Conservation (phyloP, 2,113 vertebrate genomes). For the Labeo rohita region DNA sequence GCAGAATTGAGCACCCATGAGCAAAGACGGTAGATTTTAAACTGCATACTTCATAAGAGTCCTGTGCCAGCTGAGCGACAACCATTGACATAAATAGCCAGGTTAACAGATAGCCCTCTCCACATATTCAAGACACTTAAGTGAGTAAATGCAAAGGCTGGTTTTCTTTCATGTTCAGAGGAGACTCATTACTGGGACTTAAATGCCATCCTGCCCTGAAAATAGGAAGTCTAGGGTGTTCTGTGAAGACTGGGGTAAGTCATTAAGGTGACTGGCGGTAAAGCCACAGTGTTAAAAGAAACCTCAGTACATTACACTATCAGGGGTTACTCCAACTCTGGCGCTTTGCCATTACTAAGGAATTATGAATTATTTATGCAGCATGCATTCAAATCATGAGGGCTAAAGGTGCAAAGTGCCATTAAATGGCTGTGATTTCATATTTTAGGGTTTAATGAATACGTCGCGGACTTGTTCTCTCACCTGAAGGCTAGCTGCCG, state of each 20-base stretch:
- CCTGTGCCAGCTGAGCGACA: not conserved
- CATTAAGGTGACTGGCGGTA: slow-evolving; percentile 61
- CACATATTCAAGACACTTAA: not conserved
- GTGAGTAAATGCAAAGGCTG: not conserved
- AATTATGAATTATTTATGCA: slow-evolving; percentile 65
- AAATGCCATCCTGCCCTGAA: not conserved
- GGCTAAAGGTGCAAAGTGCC: slow-evolving; percentile 67
- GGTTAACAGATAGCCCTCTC: not conserved
- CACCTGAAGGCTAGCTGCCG: slow-evolving; percentile 55
- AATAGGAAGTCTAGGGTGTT: slow-evolving; percentile 22
- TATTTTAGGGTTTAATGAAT: slow-evolving; percentile 74
- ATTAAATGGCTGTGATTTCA: slow-evolving; percentile 70
- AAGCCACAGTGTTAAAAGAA: slow-evolving; percentile 59
- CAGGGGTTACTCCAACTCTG: slow-evolving; percentile 64
- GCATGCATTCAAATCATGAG: slow-evolving; percentile 65
- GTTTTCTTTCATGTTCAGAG: slow-evolving; percentile 33
- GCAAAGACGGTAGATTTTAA: not conserved
- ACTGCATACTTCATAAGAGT: not conserved
- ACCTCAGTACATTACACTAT: slow-evolving; percentile 62
- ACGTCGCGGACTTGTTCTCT: slow-evolving; percentile 58
- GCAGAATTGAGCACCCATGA: not conserved
- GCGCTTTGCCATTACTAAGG: slow-evolving; percentile 64
- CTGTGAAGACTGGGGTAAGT: slow-evolving; percentile 45
- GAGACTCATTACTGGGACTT: slow-evolving; percentile 29
- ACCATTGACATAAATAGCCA: not conserved